Evolutionary conservation across 1,140 invertebrate genomes (phyloP), one percentile per base, ranked within the genome.

Genomic region (Bilobella aurantiaca): DNA sequence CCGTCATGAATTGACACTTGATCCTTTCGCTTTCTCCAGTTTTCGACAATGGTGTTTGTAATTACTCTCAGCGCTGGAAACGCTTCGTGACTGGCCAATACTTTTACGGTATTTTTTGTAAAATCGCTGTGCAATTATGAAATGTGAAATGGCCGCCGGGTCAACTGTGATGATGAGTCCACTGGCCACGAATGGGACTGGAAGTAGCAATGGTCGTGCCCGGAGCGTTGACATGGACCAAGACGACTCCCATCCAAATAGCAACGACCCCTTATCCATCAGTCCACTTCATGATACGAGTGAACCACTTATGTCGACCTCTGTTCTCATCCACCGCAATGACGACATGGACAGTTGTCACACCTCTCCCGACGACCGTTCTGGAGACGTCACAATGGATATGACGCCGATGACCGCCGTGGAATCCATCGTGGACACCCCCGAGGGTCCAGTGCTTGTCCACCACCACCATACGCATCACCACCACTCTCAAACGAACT

Each of bases 141-240:
- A 69, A 66, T 66, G 64, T 66, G 68, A 69, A 30, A 69, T 69
- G 68, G 49, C 68, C 5, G 31, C 61, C 18, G 59, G 25, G 21
- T 32, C 28, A n/a, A 68, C 64, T 16, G 49, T 23, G 49, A 53
- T 5, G 21, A 68, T 71, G 69, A 71, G 69, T 66, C 69, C 66
- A 8, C 28, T 67, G 30, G 59, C 67, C 5, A 27, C 64, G 29
- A 63, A 53, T 46, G 68, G 59, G 3, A 23, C 5, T 53, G 23
- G 49, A 5, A 14, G 8, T 14, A 53, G 12, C 21, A 14, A 3
- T 14, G 49, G 49, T 5, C 12, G 49, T 16, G 14, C 49, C 49
- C 8, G 49, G 5, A 53, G 49, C 23, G 25, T 53, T 53, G 49
- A 53, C 49, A 21, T 28, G 21, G 42, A 58, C 3, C 58, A 66